Evolutionary conservation across 2,113 vertebrate genomes (phyloP), one percentile per base, ranked within the genome.

Genomic region (Sinocyclocheilus anshuiensis): DNA sequence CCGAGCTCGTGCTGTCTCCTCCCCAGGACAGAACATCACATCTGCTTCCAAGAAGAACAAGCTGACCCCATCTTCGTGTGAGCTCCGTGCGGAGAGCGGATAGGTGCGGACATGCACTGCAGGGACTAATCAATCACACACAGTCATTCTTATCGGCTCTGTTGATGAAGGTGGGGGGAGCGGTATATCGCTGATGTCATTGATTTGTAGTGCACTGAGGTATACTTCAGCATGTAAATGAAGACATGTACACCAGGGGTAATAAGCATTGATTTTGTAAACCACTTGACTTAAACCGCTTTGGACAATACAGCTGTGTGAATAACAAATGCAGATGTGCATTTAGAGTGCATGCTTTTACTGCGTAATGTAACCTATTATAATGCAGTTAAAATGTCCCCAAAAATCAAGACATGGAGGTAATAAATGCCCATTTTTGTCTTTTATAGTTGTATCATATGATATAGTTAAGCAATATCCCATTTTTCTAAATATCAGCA

Each of bases 21-120:
- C 39, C 76, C 24, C 67, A 74, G 77, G 48, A 78, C 33, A 79
- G 61, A 71, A 69, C 84, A 67, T 39, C 33, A 86, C 84, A 55
- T 61, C 65, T 24, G 39, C n/a, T 76, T 86, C 78, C 85, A 82
- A 81, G 78, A 86, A 86, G 63, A 65, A 82, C 81, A 71, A 71
- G 10, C 24, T 63, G 13, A 29, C 55, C 59, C 24, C 26, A 33
- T 74, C 65, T 42, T 45, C 6, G 6, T n/a, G 48, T 50, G 33
- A 80, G 63, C 16, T 22, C 20, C 0, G 4, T 42, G 29, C 12
- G 6, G 26, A 77, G 50, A 36, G 42, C 0, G 45, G 33, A 57
- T 42, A 86, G 84, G 84, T 86, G 77, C n/a, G 63, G 84, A 81
- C 67, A 42, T 4, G 9, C 57, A 48, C 85, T 61, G 26, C 18